A percentile compares a stretch with the other conserved stretches of the same genome.
Conservation (phyloP, 2,888 invertebrate genomes). For the Elaeidobius kamerunicus region DNA sequence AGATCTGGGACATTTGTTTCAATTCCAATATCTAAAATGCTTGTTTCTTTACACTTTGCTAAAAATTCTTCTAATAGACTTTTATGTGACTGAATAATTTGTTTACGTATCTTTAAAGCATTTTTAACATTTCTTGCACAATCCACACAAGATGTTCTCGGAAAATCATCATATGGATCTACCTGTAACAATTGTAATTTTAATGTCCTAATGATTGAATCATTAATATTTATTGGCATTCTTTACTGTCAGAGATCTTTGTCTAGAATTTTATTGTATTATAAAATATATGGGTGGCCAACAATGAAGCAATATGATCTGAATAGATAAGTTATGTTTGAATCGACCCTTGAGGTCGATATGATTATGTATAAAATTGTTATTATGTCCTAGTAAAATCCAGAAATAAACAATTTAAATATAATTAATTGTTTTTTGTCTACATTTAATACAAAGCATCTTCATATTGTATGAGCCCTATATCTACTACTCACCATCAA, state of each 20-base stretch:
- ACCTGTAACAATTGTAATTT: slow-evolving; percentile 31
- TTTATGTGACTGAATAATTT: slow-evolving; percentile 39
- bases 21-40: background rate
- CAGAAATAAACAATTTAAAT: no score
- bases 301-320: background rate
- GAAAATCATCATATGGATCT: slow-evolving; percentile 37
- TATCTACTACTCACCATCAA: slow-evolving; percentile 37
- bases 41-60: slow-evolving; percentile 8
- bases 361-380: no score
- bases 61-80: slow-evolving; percentile 23
- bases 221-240: no score
- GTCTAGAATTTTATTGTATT: no score
- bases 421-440: no score
- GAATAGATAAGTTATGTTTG: no score
- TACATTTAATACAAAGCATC: no score
- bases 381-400: no score
- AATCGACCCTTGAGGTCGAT: no score
- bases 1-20: background rate
- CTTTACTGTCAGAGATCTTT: no score
- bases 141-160: slow-evolving; percentile 39
- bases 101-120: slow-evolving; percentile 37
- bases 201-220: no score
- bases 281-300: background rate
- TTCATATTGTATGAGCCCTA: no score
- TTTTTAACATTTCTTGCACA: slow-evolving; percentile 39